These are phyloP conservation scores for Chalcis sispes DNA, from an alignment of 2,888 invertebrate genomes.

Conservation along the genomic window DNA sequence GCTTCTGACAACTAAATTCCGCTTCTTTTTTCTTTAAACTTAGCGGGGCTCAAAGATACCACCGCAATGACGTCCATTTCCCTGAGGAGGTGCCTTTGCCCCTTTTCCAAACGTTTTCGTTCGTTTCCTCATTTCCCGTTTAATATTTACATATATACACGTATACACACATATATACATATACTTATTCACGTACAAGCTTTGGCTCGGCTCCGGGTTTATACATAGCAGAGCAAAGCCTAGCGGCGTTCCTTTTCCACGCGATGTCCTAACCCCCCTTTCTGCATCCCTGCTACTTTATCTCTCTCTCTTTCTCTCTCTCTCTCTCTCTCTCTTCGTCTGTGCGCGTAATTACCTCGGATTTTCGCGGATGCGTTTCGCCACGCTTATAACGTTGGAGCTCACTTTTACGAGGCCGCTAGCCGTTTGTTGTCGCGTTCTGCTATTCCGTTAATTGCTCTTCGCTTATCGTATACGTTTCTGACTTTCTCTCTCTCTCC, in stretches of 20 bases:
- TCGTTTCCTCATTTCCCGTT: not conserved
- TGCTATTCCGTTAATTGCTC: constrained; percentile 40
- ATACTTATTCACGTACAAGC: no score
- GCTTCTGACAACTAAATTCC: not conserved
- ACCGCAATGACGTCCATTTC: no score
- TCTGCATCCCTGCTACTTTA: not conserved
- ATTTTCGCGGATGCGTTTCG: constrained; percentile 33
- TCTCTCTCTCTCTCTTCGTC: not conserved
- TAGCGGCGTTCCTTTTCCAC: not conserved
- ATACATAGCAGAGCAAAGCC: no score
- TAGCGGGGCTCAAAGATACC: no score
- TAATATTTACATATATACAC: no score
- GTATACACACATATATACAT: no score
- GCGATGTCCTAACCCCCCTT: no score
- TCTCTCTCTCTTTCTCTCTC: not conserved
- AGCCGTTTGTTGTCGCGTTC: constrained; percentile 18
- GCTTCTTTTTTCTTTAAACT: not conserved
- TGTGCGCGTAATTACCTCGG: constrained; percentile 42
- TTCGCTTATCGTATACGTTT: not conserved
- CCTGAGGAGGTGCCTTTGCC: no score
- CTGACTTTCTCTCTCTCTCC: not conserved
- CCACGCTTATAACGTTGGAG: not conserved
- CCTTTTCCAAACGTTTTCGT: not conserved
- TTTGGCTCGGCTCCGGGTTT: no score
- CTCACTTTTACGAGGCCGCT: constrained; percentile 22